Percentiles rank a stretch among this genome's conserved stretches.
These are phyloP conservation scores for Meteorus cinctellus DNA, from an alignment of 2,888 invertebrate genomes.

Conservation along the genomic window DNA sequence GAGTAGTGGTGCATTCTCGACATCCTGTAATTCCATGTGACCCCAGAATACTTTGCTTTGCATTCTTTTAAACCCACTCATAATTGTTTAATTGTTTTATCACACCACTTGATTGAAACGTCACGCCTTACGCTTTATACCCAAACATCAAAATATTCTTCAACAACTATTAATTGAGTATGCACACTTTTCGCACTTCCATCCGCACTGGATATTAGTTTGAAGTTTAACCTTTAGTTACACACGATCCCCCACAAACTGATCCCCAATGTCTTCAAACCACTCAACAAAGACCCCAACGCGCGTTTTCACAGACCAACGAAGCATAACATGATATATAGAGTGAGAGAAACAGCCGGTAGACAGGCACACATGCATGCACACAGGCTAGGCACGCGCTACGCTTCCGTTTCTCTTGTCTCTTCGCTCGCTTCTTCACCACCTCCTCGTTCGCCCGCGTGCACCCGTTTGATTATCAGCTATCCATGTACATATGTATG, in stretches of 20 bases:
- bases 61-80: constrained; percentile 62
- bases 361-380: too few relatives aligned
- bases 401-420: background rate
- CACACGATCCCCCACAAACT: background rate
- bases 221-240: background rate
- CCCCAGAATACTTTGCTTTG: constrained; percentile 70
- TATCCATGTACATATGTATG: background rate
- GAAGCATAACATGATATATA: background rate
- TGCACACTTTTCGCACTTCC: too few relatives aligned
- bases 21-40: constrained; percentile 66
- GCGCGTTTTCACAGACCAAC: background rate
- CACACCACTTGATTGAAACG: background rate
- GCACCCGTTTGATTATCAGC: background rate
- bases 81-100: background rate
- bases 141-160: too few relatives aligned
- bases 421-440: background rate
- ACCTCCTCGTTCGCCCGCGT: background rate
- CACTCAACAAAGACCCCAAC: constrained; percentile 4
- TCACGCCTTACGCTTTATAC: too few relatives aligned
- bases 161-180: too few relatives aligned
- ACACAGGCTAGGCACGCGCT: background rate
- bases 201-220: background rate
- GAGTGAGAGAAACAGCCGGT: background rate
- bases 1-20: constrained; percentile 49
- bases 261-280: background rate